Conservation (phyloP, 2,113 vertebrate species). For the Bostrychus sinensis region DNA sequence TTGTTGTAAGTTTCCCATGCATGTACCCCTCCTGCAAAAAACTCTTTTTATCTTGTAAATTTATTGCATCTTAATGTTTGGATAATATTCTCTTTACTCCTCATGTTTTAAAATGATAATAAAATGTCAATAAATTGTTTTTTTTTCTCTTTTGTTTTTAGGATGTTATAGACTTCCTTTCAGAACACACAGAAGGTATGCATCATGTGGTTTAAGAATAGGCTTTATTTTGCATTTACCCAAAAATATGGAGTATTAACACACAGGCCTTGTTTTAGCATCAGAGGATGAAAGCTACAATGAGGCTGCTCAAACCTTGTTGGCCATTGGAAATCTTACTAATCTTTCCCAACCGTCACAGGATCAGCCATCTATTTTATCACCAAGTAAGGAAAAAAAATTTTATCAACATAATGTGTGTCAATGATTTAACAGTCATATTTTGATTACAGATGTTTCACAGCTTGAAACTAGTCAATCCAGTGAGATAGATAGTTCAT, state of each 20-base stretch:
- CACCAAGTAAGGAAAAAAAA: slow-evolving; percentile 32
- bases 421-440: not conserved
- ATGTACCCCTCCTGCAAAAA: not conserved
- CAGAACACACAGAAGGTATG: slow-evolving; percentile 83
- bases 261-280: slow-evolving; percentile 60
- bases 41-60: not conserved
- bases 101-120: not conserved
- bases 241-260: not conserved
- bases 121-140: not conserved
- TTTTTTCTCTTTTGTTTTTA: slow-evolving; percentile 64
- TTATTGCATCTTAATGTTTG: not conserved
- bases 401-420: not conserved
- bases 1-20: slow-evolving; percentile 80
- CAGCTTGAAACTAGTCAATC: slow-evolving; percentile 29
- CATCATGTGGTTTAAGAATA: slow-evolving; percentile 16
- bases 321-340: slow-evolving; percentile 85
- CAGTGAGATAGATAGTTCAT: slow-evolving; percentile 19
- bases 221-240: not conserved
- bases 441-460: slow-evolving; percentile 41
- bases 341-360: slow-evolving; percentile 47
- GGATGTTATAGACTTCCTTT: slow-evolving; percentile 80
- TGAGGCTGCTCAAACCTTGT: slow-evolving; percentile 90
- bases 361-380: slow-evolving; percentile 13
- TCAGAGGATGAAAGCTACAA: slow-evolving; percentile 82
- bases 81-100: not conserved